Percentiles rank a stretch among this genome's conserved stretches.
Conservation (phyloP, 53 echinoderm and acorn worm species). For the Paracentrotus lividus region DNA sequence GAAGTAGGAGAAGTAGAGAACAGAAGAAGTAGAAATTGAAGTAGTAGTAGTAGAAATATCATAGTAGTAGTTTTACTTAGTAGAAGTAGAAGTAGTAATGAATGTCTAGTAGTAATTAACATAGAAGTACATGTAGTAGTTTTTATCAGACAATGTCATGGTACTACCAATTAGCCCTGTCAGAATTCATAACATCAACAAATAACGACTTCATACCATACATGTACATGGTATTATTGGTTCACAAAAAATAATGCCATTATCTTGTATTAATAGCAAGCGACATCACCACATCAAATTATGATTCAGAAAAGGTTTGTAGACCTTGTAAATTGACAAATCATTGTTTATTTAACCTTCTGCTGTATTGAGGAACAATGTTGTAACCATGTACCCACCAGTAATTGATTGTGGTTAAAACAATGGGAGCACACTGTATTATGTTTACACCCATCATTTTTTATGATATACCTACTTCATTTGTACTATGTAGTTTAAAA, state of each 20-base stretch:
- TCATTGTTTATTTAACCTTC: slow-evolving; percentile 34
- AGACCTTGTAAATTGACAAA: neutral
- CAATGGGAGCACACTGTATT: slow-evolving; percentile 1
- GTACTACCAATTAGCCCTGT: too few relatives aligned
- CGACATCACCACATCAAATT: slow-evolving; percentile 9
- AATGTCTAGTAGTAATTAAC: too few relatives aligned
- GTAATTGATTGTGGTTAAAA: neutral
- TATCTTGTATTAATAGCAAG: neutral
- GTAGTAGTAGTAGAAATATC: too few relatives aligned
- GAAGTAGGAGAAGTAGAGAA: too few relatives aligned
- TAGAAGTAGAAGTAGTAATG: too few relatives aligned
- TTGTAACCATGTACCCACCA: neutral
- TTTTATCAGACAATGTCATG: too few relatives aligned
- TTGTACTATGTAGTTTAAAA: neutral
- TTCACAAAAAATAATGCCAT: neutral
- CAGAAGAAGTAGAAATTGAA: too few relatives aligned
- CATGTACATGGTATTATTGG: neutral
- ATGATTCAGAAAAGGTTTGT: neutral
- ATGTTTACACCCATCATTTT: neutral
- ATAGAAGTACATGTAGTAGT: too few relatives aligned
- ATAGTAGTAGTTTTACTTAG: too few relatives aligned
- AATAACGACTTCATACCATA: neutral
- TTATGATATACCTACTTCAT: neutral
- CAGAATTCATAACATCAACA: too few relatives aligned
- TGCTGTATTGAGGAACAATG: neutral